phyloP scores from a whole-genome alignment of 2,888 invertebrate genomes.

The Chrysolina oricalcia region DNA sequence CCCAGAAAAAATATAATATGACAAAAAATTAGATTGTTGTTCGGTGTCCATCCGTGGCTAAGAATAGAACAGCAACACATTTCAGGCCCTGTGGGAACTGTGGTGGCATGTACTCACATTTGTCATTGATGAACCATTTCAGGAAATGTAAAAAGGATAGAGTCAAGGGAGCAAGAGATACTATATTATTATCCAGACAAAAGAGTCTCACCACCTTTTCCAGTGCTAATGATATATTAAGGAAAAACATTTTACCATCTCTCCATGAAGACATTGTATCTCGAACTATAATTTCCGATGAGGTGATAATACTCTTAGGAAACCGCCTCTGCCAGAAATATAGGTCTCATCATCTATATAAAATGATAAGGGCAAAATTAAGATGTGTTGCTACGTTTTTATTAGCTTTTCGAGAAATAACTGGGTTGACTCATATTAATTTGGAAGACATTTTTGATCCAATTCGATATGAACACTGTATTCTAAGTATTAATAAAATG shows the following conservation, averaged over 20 bases:
- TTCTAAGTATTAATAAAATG: conserved; percentile 25
- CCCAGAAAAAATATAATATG: background rate
- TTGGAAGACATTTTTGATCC: conserved; percentile 23
- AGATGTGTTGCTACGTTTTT: conserved; percentile 19
- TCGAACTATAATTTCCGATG: background rate
- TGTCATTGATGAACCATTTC: background rate
- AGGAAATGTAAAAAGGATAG: background rate
- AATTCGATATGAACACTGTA: background rate
- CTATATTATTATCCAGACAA: background rate
- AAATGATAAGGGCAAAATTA: conserved; percentile 26
- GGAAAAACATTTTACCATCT: conserved; percentile 2
- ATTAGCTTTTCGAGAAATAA: background rate
- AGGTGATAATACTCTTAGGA: conserved; percentile 5
- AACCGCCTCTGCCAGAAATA: conserved; percentile 30
- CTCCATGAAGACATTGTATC: background rate
- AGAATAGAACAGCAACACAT: conserved; percentile 3
- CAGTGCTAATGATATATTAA: background rate
- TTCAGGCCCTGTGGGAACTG: conserved; percentile 15
- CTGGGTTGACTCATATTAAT: background rate
- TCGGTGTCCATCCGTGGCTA: background rate
- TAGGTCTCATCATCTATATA: conserved; percentile 15
- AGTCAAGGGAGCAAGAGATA: background rate
- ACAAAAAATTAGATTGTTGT: conserved; percentile 14
- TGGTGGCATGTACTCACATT: conserved; percentile 16
- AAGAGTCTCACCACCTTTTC: background rate